Evolutionary conservation across 2,113 vertebrate genomes (phyloP).

Genomic region (Dipodomys merriami): DNA sequence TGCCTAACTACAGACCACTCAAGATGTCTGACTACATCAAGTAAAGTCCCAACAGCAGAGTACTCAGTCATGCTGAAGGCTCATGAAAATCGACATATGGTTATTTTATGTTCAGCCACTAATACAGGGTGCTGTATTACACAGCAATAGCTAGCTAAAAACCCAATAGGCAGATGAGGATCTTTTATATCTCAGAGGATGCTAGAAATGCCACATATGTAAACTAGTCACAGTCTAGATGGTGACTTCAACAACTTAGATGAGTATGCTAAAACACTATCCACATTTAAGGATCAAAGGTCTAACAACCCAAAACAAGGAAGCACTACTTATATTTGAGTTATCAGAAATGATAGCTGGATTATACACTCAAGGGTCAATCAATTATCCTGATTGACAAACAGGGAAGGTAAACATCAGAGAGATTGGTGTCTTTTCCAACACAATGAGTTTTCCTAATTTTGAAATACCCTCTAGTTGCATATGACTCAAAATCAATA

Average conservation of each 20-base stretch:
- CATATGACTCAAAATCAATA: neutral
- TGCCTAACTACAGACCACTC: neutral
- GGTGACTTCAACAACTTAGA: neutral
- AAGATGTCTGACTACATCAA: neutral
- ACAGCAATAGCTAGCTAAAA: neutral
- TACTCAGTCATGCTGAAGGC: too few relatives aligned
- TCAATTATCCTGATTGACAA: neutral
- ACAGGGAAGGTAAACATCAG: neutral
- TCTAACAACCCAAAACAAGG: neutral
- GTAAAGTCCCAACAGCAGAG: neutral
- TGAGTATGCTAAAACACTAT: neutral
- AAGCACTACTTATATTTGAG: neutral
- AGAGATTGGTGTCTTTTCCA: neutral
- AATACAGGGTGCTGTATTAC: neutral
- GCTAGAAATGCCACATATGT: neutral
- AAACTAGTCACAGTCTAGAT: neutral
- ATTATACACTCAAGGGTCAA: neutral
- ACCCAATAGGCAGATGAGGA: neutral
- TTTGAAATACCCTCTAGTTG: conserved; percentile 2
- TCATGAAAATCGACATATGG: neutral
- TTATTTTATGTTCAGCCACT: neutral
- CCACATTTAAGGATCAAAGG: neutral
- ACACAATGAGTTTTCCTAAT: neutral
- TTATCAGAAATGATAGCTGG: neutral
- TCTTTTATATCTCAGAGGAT: neutral